Base-by-base conservation (phyloP, 2,797 vertebrate species). In the Darevskia nairensis region DNA sequence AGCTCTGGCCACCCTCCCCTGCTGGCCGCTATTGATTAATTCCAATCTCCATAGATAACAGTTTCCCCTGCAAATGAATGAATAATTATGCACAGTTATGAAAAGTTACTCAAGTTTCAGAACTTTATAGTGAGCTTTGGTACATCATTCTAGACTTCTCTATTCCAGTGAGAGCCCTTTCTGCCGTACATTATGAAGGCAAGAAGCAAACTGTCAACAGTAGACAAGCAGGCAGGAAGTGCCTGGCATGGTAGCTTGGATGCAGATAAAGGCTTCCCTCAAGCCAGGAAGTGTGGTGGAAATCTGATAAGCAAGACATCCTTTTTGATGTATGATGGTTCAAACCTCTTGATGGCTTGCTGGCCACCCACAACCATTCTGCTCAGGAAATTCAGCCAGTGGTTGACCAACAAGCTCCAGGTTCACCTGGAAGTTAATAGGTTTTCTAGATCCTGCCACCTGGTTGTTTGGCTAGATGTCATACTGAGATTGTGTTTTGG, bases 231-330 rank as follows among this genome's bases (percentile, higher is more conserved):
- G 46, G 61, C 59, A 82, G 71, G 78, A 77, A 50, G 71, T n/a
- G 17, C 76, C 79, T 74, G 44, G 41, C 68, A 39, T 44, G 50
- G 61, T 59, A 68, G 25, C 21, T 71, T 15, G 46, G 1, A 74
- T 68, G 81, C 0, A 50, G 86, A 92, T 89, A 82, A 88, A 89
- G 93, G 0, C 46, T 82, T 91, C 88, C 81, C 82, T 2, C 0
- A 0, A 0, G 85, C 83, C 89, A 90, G 90, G 93, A 94, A 94
- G 86, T 46, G 3, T 71, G 68, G 74, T 0, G 9, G 92, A 86
- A 92, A 66, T n/a, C 86, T 91, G 87, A 90, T 81, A 80, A 64
- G 92, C 61, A 55, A 88, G 50, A 76, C 76, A 86, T 75, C 68
- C 69, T 88, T 84, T 1, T 1, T 86, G 72, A 13, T 15, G 68